Evolutionary conservation across 2,113 vertebrate genomes (phyloP).

Genomic region (Sprattus sprattus): DNA sequence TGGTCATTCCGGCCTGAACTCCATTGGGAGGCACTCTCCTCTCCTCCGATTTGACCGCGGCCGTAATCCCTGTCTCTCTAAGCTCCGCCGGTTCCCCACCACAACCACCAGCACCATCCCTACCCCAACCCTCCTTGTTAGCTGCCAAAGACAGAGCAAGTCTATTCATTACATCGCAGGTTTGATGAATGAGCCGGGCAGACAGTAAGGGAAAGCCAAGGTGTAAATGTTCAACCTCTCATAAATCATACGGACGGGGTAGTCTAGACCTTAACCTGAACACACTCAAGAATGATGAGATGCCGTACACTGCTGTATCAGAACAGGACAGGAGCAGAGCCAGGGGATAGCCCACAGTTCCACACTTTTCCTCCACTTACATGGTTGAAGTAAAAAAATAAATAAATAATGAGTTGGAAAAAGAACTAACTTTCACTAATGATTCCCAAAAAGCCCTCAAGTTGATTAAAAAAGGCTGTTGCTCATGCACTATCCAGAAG

Average conservation of each 20-base stretch:
- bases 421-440: neutral
- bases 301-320: constrained; percentile 54
- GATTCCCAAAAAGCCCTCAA: neutral
- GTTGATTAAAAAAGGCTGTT: neutral
- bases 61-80: constrained; percentile 75
- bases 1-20: constrained; percentile 40
- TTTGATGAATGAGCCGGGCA: constrained; percentile 78
- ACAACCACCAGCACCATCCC: neutral
- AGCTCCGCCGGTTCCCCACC: constrained; percentile 69
- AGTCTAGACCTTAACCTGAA: constrained; percentile 80
- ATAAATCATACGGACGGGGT: constrained; percentile 76
- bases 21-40: constrained; percentile 63
- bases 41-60: constrained; percentile 70
- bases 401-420: neutral
- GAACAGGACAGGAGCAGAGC: constrained; percentile 48
- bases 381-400: neutral
- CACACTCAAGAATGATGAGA: constrained; percentile 76
- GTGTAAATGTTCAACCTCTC: constrained; percentile 80
- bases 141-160: constrained; percentile 71
- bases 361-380: neutral
- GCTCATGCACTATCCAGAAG: neutral
- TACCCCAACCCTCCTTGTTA: constrained; percentile 69
- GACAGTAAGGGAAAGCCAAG: constrained; percentile 78
- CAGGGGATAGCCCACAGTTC: constrained; percentile 45
- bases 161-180: constrained; percentile 77